Base-by-base conservation (phyloP, 2,113 vertebrate genomes). In the Alethe diademata region DNA sequence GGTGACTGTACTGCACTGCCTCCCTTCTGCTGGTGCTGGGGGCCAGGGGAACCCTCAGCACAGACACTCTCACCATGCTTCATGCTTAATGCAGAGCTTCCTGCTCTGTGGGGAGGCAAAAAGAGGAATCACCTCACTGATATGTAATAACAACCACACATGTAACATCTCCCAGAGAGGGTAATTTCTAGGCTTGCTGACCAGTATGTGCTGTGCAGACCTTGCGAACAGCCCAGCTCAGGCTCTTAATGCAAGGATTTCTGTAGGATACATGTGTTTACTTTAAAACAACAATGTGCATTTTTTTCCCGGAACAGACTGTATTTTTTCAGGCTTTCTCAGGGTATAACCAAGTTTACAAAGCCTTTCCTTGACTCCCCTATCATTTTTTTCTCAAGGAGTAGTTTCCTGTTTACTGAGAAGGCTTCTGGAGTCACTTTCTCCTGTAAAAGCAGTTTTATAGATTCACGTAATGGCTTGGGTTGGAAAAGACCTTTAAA, bases 1-100 rank as follows among this genome's bases (percentile, higher is more conserved):
- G 1, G 35, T 60, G 62, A 19, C 58, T 20, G 38, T 14, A 17
- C 48, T 0, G 12, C 33, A 4, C 17, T 3, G 0, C 0, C 0
- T 62, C 57, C 51, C 31, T 53, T 33, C 31, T 81, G 78, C 14
- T 14, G 78, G 18, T 2, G 14, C 56, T 15, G 11, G 33, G n/a
- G 35, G 8, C 15, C 11, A 0, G 0, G 48, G 25, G 42, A 36
- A 3, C n/a, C 47, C 40, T 19, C 0, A 0, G 70, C 12, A 2
- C 47, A 33, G 45, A 26, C 11, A 26, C 7, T 38, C 40, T 28
- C 78, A 48, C 31, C 31, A 4, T 0, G 1, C 43, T 45, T 45
- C 8, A 43, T 43, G 43, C 43, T 43, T 43, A 45, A 45, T 20
- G 43, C 43, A 45, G 43, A 80, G 31, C 9, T 33, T 23, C 64